Evolutionary conservation across 1,140 invertebrate genomes (phyloP).

Genomic region (Drosophila sproati): DNA sequence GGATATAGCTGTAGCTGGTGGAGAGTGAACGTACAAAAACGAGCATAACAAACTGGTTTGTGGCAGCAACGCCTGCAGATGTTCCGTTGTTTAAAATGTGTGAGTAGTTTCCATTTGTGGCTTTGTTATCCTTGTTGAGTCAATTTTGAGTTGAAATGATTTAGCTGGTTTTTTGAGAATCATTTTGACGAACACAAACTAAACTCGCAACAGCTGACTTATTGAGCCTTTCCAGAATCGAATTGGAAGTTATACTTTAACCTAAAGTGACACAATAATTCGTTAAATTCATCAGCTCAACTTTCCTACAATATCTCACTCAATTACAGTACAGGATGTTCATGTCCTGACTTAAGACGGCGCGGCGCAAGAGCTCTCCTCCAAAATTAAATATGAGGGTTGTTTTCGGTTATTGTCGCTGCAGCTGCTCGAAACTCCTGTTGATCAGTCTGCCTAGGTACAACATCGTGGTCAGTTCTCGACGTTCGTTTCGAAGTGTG

Average conservation of each 20-base stretch:
- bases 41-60: slow-evolving; percentile 55
- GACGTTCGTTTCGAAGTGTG: not conserved
- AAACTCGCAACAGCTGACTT: not conserved
- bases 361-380: not conserved
- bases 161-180: not conserved
- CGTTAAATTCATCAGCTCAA: not conserved
- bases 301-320: not conserved
- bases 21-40: not conserved
- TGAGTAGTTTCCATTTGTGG: slow-evolving; percentile 22
- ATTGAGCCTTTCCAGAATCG: not conserved
- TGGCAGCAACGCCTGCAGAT: slow-evolving; percentile 55
- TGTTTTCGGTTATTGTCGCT: slow-evolving; percentile 14
- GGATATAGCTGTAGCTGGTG: no score
- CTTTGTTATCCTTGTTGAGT: slow-evolving; percentile 48
- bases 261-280: not conserved
- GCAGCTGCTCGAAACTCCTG: not conserved
- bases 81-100: slow-evolving; percentile 33
- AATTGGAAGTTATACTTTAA: no score
- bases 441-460: slow-evolving; percentile 58
- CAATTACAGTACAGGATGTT: not conserved
- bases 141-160: slow-evolving; percentile 5
- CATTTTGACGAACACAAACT: not conserved
- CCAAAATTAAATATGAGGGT: slow-evolving; percentile 22
- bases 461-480: slow-evolving; percentile 18
- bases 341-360: not conserved